Conservation (phyloP, 2,113 vertebrate species). For the Oreochromis spilurus region DNA sequence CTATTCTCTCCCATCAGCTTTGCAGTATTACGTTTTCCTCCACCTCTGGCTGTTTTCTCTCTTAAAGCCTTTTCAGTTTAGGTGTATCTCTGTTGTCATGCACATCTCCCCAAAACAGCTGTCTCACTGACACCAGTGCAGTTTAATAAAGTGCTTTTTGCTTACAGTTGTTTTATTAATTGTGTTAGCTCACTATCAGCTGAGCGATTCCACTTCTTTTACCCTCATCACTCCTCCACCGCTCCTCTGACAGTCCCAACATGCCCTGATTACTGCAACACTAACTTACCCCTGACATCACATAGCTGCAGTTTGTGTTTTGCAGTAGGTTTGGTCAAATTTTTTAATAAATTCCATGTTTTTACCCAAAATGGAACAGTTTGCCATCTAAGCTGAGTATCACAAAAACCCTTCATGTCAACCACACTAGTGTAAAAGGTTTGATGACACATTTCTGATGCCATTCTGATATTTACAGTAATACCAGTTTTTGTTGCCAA, state of each 20-base stretch:
- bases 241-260: conserved; percentile 38
- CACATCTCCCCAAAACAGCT: background rate
- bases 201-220: background rate
- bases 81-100: background rate
- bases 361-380: background rate
- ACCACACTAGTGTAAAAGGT: background rate
- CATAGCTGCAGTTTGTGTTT: background rate
- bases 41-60: background rate
- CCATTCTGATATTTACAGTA: background rate
- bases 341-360: background rate
- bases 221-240: background rate
- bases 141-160: background rate
- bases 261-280: conserved; percentile 62
- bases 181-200: background rate
- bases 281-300: conserved; percentile 3
- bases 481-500: background rate
- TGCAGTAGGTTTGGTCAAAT: background rate
- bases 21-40: background rate
- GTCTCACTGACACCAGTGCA: background rate
- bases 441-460: background rate
- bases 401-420: background rate
- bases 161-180: background rate
- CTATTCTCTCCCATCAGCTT: background rate
- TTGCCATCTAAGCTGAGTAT: background rate
- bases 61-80: background rate